Evolutionary conservation across 2,888 invertebrate genomes (phyloP).

Genomic region (Diabrotica balteata): DNA sequence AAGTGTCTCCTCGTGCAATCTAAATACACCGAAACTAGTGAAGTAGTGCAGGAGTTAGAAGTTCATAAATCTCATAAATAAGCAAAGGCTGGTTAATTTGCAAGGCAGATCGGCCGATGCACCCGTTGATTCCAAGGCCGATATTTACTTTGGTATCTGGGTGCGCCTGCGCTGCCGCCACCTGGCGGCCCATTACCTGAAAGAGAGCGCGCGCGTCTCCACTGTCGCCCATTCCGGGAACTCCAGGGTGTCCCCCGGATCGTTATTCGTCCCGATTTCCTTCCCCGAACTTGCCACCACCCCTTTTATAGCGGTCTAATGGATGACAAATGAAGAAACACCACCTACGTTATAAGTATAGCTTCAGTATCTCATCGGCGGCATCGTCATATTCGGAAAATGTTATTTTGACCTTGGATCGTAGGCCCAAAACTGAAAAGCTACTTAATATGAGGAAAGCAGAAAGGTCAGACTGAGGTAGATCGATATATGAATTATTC

Average conservation of each 20-base stretch:
- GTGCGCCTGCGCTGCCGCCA: constrained; percentile 36
- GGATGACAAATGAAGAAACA: constrained; percentile 48
- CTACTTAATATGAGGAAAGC: constrained; percentile 61
- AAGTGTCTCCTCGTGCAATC: background rate
- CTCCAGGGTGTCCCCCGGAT: constrained; percentile 53
- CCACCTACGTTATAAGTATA: constrained; percentile 28
- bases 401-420: constrained; percentile 50
- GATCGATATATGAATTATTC: constrained; percentile 63
- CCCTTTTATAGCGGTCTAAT: constrained; percentile 57
- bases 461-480: constrained; percentile 61
- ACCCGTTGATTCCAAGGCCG: constrained; percentile 56
- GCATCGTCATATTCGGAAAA: constrained; percentile 29
- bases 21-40: constrained; percentile 14
- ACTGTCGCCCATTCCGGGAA: constrained; percentile 36
- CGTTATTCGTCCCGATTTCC: constrained; percentile 60
- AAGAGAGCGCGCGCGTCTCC: constrained; percentile 43
- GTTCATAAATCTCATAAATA: constrained; percentile 62
- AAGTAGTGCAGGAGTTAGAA: constrained; percentile 52
- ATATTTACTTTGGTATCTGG: constrained; percentile 24
- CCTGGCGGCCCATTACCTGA: constrained; percentile 46
- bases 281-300: constrained; percentile 56
- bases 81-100: constrained; percentile 59
- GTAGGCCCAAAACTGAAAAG: constrained; percentile 49
- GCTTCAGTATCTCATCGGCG: constrained; percentile 1
- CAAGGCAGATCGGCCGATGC: constrained; percentile 61